Evolutionary conservation across 2,113 vertebrate species (phyloP), one percentile per base, ranked within the genome.

Genomic region (Pogona vitticeps): DNA sequence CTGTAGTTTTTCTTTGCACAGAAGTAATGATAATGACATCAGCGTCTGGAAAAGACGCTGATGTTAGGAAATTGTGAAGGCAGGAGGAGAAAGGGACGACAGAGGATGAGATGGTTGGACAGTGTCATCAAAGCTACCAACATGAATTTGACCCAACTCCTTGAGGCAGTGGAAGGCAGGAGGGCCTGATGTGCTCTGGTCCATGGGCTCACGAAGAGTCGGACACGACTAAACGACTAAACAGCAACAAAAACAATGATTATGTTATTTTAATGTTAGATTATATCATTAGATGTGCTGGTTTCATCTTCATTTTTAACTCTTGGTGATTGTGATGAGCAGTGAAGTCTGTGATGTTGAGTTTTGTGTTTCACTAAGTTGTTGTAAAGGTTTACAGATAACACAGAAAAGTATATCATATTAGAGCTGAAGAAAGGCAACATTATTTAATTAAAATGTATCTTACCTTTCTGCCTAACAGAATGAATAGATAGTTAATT

Each of bases 231-330:
- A n/a, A n/a, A n/a, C n/a, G n/a, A n/a, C n/a, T n/a, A n/a, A n/a
- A n/a, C n/a, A n/a, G n/a, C n/a, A n/a, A 80, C 28, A 86, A 26
- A 73, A 86, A 33, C 59, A 84, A 38, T 21, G 12, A 73, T 59
- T 20, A 15, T 63, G 8, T 42, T 52, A n/a, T 59, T 8, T 65
- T 42, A 26, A 17, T 28, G 23, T 56, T 70, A 10, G 26, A 5
- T 63, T 70, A 31, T 61, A 61, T n/a, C 17, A 12, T 56, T 58
- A 15, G 6, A 6, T 20, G 61, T 21, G 20, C 61, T 9, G 10
- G 12, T 31, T 40, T 85, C 21, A 21, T n/a, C 9, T 76, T 63
- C 9, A 8, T 12, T 63, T 68, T 68, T 23, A 80, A 42, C 38
- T 59, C 13, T 46, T 31, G 14, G 3, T 76, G 17, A 46, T 3